phyloP scores from a whole-genome alignment of 2,113 vertebrate species.

The Pelvicachromis taeniatus region DNA sequence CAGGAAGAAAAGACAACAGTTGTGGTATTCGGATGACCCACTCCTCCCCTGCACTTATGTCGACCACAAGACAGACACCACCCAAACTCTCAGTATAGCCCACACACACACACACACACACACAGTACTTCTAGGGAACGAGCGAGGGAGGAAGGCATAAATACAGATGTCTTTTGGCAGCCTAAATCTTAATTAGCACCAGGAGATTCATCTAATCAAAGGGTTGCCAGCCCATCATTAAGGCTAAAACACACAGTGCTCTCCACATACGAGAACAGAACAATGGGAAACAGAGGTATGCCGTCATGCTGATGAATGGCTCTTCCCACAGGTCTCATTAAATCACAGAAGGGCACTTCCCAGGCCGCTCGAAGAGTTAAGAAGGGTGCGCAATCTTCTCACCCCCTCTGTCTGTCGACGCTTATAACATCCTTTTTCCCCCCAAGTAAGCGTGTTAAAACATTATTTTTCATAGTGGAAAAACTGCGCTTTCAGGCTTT shows the following conservation, averaged over 20 bases:
- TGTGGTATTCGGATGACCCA: background rate
- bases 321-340: conserved; percentile 69
- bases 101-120: background rate
- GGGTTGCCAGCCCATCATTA: conserved; percentile 60
- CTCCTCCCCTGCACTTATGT: background rate
- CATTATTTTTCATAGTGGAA: conserved; percentile 8
- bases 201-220: conserved; percentile 61
- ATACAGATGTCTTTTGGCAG: conserved; percentile 57
- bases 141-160: conserved; percentile 14
- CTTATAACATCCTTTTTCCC: background rate
- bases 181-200: conserved; percentile 58
- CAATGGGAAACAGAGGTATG: conserved; percentile 63
- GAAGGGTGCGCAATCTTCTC: conserved; percentile 27
- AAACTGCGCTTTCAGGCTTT: conserved; percentile 5
- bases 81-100: background rate
- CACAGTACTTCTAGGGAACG: background rate
- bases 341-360: conserved; percentile 65
- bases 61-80: background rate
- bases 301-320: conserved; percentile 66
- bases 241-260: conserved; percentile 53
- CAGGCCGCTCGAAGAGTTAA: conserved; percentile 28
- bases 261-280: conserved; percentile 52
- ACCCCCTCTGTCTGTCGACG: conserved; percentile 9
- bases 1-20: background rate
- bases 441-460: conserved; percentile 28